Conservation (phyloP, 2,888 invertebrate species). For the Rhynchonema sp. region DNA sequence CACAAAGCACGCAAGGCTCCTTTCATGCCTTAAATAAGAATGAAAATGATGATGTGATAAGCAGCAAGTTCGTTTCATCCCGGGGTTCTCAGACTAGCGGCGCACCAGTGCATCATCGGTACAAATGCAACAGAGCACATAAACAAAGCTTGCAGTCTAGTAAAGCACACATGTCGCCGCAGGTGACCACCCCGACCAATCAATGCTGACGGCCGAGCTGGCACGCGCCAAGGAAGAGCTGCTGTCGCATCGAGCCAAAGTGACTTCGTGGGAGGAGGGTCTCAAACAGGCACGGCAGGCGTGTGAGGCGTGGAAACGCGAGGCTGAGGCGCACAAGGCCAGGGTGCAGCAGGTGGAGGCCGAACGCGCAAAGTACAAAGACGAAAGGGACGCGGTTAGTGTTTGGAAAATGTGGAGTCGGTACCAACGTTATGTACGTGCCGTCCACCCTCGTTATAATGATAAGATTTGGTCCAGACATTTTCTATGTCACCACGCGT, state of each 20-base stretch:
- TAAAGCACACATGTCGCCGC: background rate
- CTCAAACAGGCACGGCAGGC: constrained; percentile 9
- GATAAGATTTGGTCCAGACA: too few relatives aligned
- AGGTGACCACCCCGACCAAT: too few relatives aligned
- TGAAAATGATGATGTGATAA: too few relatives aligned
- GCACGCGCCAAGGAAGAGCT: constrained; percentile 3
- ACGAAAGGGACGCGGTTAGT: constrained; percentile 2
- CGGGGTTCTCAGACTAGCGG: too few relatives aligned
- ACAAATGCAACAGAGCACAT: too few relatives aligned
- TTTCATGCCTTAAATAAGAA: too few relatives aligned
- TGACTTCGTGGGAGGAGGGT: constrained; percentile 11
- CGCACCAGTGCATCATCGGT: too few relatives aligned
- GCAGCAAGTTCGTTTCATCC: too few relatives aligned
- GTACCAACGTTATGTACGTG: background rate
- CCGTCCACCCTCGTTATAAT: too few relatives aligned
- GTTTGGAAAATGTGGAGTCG: background rate
- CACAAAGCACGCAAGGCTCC: too few relatives aligned
- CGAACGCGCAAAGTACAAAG: background rate
- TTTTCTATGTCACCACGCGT: too few relatives aligned
- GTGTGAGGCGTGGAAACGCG: constrained; percentile 8
- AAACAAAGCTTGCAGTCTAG: too few relatives aligned
- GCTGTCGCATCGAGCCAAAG: constrained; percentile 1
- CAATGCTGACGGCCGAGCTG: constrained; percentile 1
- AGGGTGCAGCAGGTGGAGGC: background rate
- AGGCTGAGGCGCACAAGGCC: constrained; percentile 1